Evolutionary conservation across 1,140 invertebrate species (phyloP), one percentile per base, ranked within the genome.

Genomic region (Drosophila elegans): DNA sequence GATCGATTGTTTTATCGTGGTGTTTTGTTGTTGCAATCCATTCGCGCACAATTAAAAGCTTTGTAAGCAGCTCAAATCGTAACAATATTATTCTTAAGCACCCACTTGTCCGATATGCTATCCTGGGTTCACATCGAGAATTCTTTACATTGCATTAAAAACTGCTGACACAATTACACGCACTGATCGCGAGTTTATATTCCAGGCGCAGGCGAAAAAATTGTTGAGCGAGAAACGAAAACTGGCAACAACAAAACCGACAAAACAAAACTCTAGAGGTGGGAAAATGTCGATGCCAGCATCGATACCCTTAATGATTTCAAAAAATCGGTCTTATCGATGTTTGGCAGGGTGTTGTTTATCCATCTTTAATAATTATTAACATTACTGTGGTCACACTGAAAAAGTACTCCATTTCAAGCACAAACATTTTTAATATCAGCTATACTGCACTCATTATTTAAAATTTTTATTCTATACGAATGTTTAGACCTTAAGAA

Each of bases 51-150:
- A 78, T 78, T 74, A 80, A 77, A 73, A 62, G 72, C 79, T 82
- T 67, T 78, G 62, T 72, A 67, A 44, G 60, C 74, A 78, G 80
- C 80, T 84, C 85, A 85, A 85, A 81, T 66, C 62, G 52, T 57
- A 80, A 78, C 51, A 72, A 67, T 60, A 41, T 39, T 51, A 63
- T 69, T 74, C 39, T 25, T 10, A 38, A 41, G 42, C 42, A 49
- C 36, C 48, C 45, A 66, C 45, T 55, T 44, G 42, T 45, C 29
- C 29, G 56, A 48, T 29, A 13, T 13, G 42, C 32, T 38, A 68
- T 32, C 21, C 6, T 38, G 49, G 21, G 16, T 45, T 42, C 32
- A 13, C n/a, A 44, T 57, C 11, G 13, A 29, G 21, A 0, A 12
- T 36, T 36, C 34, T 27, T 64, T 2, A 4, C 10, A 12, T 25